Evolutionary conservation across 2,888 invertebrate species (phyloP), one percentile per base, ranked within the genome.

Genomic region (Chirona hameri): DNA sequence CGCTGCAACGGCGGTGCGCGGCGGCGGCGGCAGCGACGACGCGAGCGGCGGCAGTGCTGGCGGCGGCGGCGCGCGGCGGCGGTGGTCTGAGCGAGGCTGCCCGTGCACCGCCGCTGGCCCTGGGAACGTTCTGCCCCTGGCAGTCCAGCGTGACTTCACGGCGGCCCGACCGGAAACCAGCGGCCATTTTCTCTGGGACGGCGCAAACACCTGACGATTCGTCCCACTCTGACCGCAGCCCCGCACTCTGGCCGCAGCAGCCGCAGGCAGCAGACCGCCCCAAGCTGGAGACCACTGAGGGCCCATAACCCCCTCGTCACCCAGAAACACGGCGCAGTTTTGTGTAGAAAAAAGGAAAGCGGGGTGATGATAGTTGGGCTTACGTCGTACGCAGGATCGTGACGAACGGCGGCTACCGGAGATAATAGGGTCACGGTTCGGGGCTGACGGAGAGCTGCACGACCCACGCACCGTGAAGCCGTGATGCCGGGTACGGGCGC

Each of bases 31-130:
- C 10, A 5, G 21, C 57, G 65, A 27, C 7, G 24, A 1, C 12
- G 27, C 27, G 24, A 24, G 65, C 24, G 27, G 60, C 3, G 24
- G 24, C 69, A 14, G 31, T 27, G 31, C 72, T 27, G 72, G 31
- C 72, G 72, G 72, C 72, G 72, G 72, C 72, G 72, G 72, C 31
- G 65, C 65, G 65, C 65, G 72, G 31, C 31, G 72, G 72, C 72
- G 72, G 72, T 1, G 0, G 72, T 72, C 72, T 72, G 72, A 15
- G 10, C 72, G 18, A 31, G 31, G 21, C 31, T n/a, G 3, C 31
- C 39, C 39, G 29, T 1, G 31, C 72, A 29, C 31, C 72, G 72
- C 72, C 72, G 72, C 31, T 31, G 29, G 18, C 31, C 72, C 29
- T 72, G 72, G 72, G 72, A 72, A 72, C 72, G 31, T 0, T 15